A percentile compares a stretch with the other conserved stretches of the same genome.
Evolutionary conservation across 1,140 invertebrate species (phyloP).

Genomic region (Drosophila pectinifera): DNA sequence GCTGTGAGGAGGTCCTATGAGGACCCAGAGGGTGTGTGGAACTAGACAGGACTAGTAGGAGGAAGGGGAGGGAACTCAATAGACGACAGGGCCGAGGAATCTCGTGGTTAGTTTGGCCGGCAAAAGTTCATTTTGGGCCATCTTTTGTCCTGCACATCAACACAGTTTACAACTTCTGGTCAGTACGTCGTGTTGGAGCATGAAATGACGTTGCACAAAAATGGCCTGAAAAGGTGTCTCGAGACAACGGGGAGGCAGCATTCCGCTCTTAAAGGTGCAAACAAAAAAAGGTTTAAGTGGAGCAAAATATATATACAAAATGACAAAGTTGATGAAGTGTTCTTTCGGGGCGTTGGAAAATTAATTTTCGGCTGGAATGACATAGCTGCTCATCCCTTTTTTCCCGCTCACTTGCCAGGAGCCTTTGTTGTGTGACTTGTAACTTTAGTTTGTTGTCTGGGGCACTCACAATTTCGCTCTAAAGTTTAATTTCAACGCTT

Average conservation of each 20-base stretch:
- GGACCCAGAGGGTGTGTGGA: conserved; percentile 1
- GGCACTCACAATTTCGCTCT: conserved; percentile 60
- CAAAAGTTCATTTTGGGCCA: conserved; percentile 31
- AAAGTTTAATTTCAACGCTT: conserved; percentile 80
- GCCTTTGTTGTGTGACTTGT: conserved; percentile 79
- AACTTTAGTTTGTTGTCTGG: conserved; percentile 64
- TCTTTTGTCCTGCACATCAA: conserved; percentile 25
- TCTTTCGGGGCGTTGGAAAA: conserved; percentile 64
- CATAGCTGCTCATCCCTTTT: conserved; percentile 37
- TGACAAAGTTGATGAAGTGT: conserved; percentile 45
- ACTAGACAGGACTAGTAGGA: too few species aligned
- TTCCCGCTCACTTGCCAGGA: conserved; percentile 4
- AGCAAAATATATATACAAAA: conserved; percentile 45
- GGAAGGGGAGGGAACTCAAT: background rate
- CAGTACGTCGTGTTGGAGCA: conserved; percentile 41
- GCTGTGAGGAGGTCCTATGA: background rate
- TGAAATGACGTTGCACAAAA: conserved; percentile 70
- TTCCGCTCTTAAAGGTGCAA: conserved; percentile 50
- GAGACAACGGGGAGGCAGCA: background rate
- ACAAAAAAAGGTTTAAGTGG: conserved; percentile 50
- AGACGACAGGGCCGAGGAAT: conserved; percentile 17
- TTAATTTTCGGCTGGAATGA: conserved; percentile 70
- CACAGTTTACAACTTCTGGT: conserved; percentile 67
- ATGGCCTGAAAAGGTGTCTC: conserved; percentile 18
- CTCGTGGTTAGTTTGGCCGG: conserved; percentile 35